Conservation (phyloP, 2,888 invertebrate species). For the Trachelus iudaicus region DNA sequence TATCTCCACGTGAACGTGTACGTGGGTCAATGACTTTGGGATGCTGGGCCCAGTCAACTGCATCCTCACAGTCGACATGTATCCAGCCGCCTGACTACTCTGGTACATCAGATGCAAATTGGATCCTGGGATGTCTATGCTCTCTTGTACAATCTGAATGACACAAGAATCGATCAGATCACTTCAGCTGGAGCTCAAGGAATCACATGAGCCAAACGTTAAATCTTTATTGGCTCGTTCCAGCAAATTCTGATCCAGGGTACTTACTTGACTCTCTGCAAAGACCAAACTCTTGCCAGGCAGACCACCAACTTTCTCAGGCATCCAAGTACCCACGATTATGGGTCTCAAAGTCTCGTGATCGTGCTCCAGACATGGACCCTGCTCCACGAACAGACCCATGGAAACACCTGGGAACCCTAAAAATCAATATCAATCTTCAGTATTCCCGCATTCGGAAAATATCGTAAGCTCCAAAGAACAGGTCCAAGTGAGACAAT, state of each 20-base stretch:
- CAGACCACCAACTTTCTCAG: slow-evolving; percentile 87
- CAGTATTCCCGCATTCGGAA: slow-evolving; percentile 46
- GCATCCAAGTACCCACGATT: slow-evolving; percentile 90
- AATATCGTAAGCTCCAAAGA: neutral
- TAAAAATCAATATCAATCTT: slow-evolving; percentile 29
- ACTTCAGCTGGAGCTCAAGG: neutral
- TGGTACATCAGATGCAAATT: slow-evolving; percentile 94
- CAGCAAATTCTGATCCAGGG: neutral
- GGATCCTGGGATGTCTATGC: slow-evolving; percentile 93
- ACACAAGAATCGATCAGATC: slow-evolving; percentile 21
- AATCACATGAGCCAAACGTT: neutral
- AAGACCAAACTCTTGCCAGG: slow-evolving; percentile 86
- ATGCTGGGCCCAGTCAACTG: slow-evolving; percentile 84
- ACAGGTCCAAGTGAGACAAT: neutral
- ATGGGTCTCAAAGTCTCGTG: slow-evolving; percentile 86
- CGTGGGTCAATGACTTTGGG: slow-evolving; percentile 84
- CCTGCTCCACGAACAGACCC: slow-evolving; percentile 68
- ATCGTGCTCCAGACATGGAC: slow-evolving; percentile 86
- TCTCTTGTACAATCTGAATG: slow-evolving; percentile 92
- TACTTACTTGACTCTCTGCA: slow-evolving; percentile 86
- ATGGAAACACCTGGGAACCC: slow-evolving; percentile 71
- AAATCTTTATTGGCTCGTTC: neutral
- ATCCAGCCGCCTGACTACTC: slow-evolving; percentile 94
- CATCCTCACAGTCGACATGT: slow-evolving; percentile 92
- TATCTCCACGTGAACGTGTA: slow-evolving; percentile 92